A percentile compares a stretch with the other conserved stretches of the same genome.
These are phyloP conservation scores for Vanessa atalanta DNA, from an alignment of 1,140 invertebrate species.

Conservation along the genomic window DNA sequence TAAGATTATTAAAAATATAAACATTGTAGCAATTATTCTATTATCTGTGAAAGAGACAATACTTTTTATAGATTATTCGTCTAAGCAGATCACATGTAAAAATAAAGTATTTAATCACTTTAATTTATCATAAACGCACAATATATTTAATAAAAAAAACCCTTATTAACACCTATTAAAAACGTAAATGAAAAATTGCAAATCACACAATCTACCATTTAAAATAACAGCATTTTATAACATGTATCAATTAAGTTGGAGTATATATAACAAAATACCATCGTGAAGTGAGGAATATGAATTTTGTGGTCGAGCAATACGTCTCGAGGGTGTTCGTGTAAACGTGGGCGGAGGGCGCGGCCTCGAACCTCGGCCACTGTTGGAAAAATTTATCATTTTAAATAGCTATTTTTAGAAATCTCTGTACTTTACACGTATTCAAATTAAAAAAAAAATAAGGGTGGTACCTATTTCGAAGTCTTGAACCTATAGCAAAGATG, in stretches of 20 bases:
- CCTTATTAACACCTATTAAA: no score
- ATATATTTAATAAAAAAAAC: no score
- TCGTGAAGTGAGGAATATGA: slow-evolving; percentile 69
- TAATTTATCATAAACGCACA: no score
- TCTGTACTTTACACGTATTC: neutral
- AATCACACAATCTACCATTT: no score
- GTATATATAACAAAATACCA: slow-evolving; percentile 45
- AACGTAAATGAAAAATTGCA: no score
- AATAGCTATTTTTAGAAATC: neutral
- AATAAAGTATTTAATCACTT: no score
- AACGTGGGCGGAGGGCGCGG: slow-evolving; percentile 88
- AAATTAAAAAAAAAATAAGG: no score
- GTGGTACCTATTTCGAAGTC: slow-evolving; percentile 82
- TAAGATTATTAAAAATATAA: slow-evolving; percentile 4
- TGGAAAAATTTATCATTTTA: slow-evolving; percentile 55
- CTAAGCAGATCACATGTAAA: no score
- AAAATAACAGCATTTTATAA: no score
- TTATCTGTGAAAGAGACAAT: no score
- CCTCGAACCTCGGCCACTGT: slow-evolving; percentile 84
- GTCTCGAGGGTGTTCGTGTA: slow-evolving; percentile 92
- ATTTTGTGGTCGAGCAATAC: slow-evolving; percentile 89
- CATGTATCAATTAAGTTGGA: slow-evolving; percentile 6
- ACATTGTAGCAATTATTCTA: neutral
- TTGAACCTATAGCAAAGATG: slow-evolving; percentile 87
- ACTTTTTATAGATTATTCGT: no score